phyloP scores from a whole-genome alignment of 2,888 invertebrate species.

The Limnephilus auricula region DNA sequence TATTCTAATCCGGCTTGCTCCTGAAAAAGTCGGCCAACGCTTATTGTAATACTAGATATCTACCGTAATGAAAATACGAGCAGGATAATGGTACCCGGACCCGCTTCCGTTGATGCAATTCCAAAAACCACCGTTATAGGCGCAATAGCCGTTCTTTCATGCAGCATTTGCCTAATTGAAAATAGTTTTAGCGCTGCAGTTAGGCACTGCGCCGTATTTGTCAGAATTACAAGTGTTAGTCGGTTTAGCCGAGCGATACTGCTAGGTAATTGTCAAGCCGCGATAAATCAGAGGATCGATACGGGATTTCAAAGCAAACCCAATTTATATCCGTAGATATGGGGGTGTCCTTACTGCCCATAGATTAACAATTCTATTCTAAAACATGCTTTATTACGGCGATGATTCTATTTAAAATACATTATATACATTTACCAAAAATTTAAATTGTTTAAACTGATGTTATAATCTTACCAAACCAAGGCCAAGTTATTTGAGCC shows the following conservation, averaged over 20 bases:
- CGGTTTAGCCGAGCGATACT: constrained; percentile 9
- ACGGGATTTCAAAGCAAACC: not conserved
- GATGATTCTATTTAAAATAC: too few relatives aligned
- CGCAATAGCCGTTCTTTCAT: constrained; percentile 51
- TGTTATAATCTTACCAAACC: too few relatives aligned
- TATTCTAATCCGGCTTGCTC: constrained; percentile 43
- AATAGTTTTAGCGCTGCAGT: constrained; percentile 58
- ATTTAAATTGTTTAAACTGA: too few relatives aligned
- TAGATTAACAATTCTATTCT: not conserved
- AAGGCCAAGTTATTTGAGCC: too few relatives aligned
- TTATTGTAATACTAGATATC: constrained; percentile 35
- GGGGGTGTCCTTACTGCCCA: too few relatives aligned
- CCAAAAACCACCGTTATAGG: constrained; percentile 57
- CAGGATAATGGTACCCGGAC: constrained; percentile 21
- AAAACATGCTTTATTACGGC: not conserved
- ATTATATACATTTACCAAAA: too few relatives aligned
- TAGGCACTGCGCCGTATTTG: constrained; percentile 22
- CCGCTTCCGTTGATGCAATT: constrained; percentile 53
- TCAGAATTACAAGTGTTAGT: not conserved
- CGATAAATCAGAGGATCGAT: constrained; percentile 23
- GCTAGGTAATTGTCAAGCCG: not conserved
- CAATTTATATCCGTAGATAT: not conserved
- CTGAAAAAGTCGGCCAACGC: constrained; percentile 56
- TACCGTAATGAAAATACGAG: constrained; percentile 60
- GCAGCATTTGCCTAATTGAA: constrained; percentile 61